Conservation (phyloP, 2,113 vertebrate genomes). For the Microtus richardsoni region DNA sequence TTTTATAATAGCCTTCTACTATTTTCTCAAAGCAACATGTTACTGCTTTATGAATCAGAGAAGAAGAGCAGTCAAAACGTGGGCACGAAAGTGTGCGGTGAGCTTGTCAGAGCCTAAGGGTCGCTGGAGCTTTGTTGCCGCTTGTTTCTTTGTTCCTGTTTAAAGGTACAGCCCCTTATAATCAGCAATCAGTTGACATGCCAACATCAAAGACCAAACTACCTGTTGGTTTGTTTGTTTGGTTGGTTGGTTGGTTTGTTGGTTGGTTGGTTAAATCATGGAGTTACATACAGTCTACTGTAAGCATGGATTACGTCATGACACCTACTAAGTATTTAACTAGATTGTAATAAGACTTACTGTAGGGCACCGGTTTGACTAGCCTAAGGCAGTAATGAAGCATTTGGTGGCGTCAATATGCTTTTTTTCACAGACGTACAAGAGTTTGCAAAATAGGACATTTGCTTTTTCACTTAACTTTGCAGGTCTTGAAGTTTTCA, state of each 20-base stretch:
- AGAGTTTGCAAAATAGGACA: slow-evolving; percentile 59
- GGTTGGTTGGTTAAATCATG: not conserved
- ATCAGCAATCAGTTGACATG: not conserved
- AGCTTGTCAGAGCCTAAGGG: not conserved
- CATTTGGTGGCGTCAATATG: not conserved
- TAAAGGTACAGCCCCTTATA: not conserved
- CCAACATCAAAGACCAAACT: not conserved
- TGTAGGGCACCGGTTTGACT: not conserved
- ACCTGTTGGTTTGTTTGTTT: not conserved
- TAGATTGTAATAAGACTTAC: slow-evolving; percentile 4
- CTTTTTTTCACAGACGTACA: slow-evolving; percentile 43
- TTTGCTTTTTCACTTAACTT: slow-evolving; percentile 73
- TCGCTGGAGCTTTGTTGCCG: not conserved
- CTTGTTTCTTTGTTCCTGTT: not conserved
- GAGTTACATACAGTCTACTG: not conserved
- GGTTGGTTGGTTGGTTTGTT: not conserved
- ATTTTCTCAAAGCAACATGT: not conserved
- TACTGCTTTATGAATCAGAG: slow-evolving; percentile 1
- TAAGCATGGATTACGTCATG: slow-evolving; percentile 40
- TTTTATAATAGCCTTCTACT: slow-evolving; percentile 21
- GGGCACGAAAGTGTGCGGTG: slow-evolving; percentile 1
- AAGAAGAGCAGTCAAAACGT: slow-evolving; percentile 25
- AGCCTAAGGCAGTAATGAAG: slow-evolving; percentile 24
- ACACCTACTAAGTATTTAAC: slow-evolving; percentile 10
- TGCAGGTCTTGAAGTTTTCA: slow-evolving; percentile 83